Evolutionary conservation across 2,888 invertebrate species (phyloP), one percentile per base, ranked within the genome.

Genomic region (Mesorhabditis spiculigera): DNA sequence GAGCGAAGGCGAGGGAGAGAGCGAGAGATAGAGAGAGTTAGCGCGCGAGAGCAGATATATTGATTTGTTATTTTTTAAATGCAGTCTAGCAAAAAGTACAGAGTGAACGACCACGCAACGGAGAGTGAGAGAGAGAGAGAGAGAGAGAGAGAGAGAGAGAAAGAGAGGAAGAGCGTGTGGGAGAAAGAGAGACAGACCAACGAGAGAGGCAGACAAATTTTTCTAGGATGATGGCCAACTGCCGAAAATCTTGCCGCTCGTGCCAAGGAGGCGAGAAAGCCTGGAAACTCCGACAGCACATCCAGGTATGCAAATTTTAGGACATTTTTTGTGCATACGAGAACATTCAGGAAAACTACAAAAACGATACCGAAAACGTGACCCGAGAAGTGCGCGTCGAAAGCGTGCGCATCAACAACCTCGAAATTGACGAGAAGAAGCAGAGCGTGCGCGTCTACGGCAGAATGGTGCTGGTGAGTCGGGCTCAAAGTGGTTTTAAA

Each of bases 211-310:
- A 70, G 68, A 69, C 45, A 3, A 63, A 4, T 62, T 41, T 41
- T 43, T 75, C 41, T 62, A 81, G 81, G 86, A 86, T 86, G 86
- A 86, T 86, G 86, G 79, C 83, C 63, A 86, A 86, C 75, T 86
- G 86, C 73, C 74, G 86, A 10, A 81, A 85, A 42, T 84, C 84
- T 0, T 86, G 86, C 72, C 82, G 82, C 66, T 82, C 82, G 43
- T 86, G 86, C 70, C 86, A 86, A 67, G 86, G 86, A 42, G 86
- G 86, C 6, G 86, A 86, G 66, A 67, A 75, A 5, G 86, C 86
- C 6, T 86, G 86, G 86, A 79, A 84, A 69, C 76, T 86, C 43
- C 77, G 86, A 10, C 73, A 75, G 0, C 80, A 83, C 65, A 77
- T 86, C 45, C 80, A 86, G 66, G 58, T 50, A 50, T 10, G 10